phyloP scores from a whole-genome alignment of 2,113 vertebrate species.

The Shinisaurus crocodilurus region DNA sequence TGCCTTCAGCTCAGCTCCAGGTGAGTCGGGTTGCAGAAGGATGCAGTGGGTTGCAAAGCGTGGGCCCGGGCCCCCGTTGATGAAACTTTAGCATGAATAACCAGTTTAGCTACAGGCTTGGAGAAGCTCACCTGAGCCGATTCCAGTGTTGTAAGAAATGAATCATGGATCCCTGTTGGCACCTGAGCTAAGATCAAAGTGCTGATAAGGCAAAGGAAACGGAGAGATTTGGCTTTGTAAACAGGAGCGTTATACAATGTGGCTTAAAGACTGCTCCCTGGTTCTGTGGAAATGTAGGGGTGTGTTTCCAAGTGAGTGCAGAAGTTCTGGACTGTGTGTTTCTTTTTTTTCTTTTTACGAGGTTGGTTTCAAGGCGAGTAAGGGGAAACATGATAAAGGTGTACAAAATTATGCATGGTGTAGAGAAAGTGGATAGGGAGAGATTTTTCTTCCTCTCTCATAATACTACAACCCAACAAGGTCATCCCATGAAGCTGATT shows the following conservation, averaged over 20 bases:
- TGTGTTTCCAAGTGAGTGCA: background rate
- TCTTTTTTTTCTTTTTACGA: no score
- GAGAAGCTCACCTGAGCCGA: background rate
- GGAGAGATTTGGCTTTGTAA: background rate
- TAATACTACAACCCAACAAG: no score
- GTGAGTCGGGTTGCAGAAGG: conserved; percentile 72
- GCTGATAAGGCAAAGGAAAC: background rate
- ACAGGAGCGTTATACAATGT: background rate
- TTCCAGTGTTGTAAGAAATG: background rate
- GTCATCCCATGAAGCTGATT: no score
- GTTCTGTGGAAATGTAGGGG: background rate
- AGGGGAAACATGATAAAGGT: no score
- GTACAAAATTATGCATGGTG: no score
- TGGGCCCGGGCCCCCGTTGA: background rate
- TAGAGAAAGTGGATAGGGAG: background rate
- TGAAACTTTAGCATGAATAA: conserved; percentile 44
- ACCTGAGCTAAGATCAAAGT: conserved; percentile 6
- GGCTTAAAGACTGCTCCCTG: background rate
- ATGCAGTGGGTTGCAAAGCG: background rate
- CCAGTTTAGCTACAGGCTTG: conserved; percentile 47
- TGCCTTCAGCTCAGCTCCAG: conserved; percentile 96
- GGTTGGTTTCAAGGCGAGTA: background rate
- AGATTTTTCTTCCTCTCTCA: background rate
- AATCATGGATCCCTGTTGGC: background rate
- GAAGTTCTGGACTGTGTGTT: no score